Percentiles rank a stretch among this genome's conserved stretches.
These are phyloP conservation scores for Ptychodera flava DNA, from an alignment of 35 echinoderm and acorn worm genomes.

Conservation along the genomic window DNA sequence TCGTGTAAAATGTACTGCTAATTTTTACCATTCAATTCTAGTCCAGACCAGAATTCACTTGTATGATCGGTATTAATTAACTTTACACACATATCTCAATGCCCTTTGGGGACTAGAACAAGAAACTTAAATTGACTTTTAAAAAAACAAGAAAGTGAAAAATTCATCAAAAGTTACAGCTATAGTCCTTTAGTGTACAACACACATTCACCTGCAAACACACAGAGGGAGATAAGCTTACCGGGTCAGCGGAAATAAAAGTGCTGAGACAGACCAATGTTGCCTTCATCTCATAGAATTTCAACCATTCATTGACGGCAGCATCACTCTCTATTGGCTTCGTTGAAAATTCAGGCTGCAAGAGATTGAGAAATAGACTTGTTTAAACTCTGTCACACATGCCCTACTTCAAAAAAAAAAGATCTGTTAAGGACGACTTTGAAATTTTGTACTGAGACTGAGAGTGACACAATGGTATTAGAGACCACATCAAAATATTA, in stretches of 20 bases:
- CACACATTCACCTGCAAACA: no score
- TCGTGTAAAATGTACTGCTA: no score
- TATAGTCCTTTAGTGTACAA: no score
- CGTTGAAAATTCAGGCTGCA: conserved; percentile 72
- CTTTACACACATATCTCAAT: no score
- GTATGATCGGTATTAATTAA: no score
- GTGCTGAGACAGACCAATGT: background rate
- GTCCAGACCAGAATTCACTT: no score
- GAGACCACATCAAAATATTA: background rate
- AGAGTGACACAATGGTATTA: background rate
- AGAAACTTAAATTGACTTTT: no score
- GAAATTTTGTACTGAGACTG: background rate
- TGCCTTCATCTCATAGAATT: conserved; percentile 62
- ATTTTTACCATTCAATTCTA: no score
- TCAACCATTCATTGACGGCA: conserved; percentile 72
- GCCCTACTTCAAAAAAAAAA: background rate
- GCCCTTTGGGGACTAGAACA: no score
- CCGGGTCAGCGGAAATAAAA: background rate
- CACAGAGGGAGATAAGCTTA: no score
- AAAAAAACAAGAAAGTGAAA: no score
- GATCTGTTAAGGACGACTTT: conserved; percentile 2
- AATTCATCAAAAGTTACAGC: no score
- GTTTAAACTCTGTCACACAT: background rate
- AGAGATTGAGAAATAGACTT: conserved; percentile 8
- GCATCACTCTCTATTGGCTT: conserved; percentile 55